Percentiles rank a stretch among this genome's conserved stretches.
phyloP scores from a whole-genome alignment of 2,888 invertebrate species.

The Megamerina dolium region DNA sequence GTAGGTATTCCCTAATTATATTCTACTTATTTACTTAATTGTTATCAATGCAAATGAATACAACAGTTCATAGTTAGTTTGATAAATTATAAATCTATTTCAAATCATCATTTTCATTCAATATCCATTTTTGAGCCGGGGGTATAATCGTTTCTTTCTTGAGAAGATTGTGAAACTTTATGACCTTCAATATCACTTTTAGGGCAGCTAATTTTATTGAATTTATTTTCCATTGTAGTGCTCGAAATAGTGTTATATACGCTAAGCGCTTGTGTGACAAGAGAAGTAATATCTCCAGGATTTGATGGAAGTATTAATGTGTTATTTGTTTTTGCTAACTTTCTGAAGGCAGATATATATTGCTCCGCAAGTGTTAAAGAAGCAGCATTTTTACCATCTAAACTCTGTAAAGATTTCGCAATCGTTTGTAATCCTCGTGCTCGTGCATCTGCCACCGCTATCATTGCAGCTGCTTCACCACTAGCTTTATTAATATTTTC shows the following conservation, averaged over 20 bases:
- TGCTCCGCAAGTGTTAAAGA: slow-evolving; percentile 90
- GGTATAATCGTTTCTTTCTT: too few relatives aligned
- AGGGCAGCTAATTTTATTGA: too few relatives aligned
- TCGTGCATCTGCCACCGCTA: slow-evolving; percentile 87
- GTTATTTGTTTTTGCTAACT: slow-evolving; percentile 88
- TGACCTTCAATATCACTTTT: too few relatives aligned
- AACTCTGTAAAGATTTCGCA: slow-evolving; percentile 54
- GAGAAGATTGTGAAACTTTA: too few relatives aligned
- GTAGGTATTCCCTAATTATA: too few relatives aligned
- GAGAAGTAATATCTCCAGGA: slow-evolving; percentile 55
- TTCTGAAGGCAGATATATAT: slow-evolving; percentile 89
- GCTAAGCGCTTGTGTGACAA: slow-evolving; percentile 45
- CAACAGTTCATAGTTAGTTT: too few relatives aligned
- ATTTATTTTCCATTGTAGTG: slow-evolving; percentile 12
- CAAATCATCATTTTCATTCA: too few relatives aligned
- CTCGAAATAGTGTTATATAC: slow-evolving; percentile 42
- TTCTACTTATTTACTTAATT: too few relatives aligned
- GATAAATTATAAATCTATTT: too few relatives aligned
- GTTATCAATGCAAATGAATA: too few relatives aligned
- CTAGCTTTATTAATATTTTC: slow-evolving; percentile 92
- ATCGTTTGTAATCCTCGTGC: slow-evolving; percentile 76
- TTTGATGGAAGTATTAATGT: slow-evolving; percentile 92
- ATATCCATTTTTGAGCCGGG: slow-evolving; percentile 20
- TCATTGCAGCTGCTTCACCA: slow-evolving; percentile 86
- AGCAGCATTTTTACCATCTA: slow-evolving; percentile 80